Conservation (phyloP, 2,888 invertebrate genomes). For the Branchipolynoe longqiensis region DNA sequence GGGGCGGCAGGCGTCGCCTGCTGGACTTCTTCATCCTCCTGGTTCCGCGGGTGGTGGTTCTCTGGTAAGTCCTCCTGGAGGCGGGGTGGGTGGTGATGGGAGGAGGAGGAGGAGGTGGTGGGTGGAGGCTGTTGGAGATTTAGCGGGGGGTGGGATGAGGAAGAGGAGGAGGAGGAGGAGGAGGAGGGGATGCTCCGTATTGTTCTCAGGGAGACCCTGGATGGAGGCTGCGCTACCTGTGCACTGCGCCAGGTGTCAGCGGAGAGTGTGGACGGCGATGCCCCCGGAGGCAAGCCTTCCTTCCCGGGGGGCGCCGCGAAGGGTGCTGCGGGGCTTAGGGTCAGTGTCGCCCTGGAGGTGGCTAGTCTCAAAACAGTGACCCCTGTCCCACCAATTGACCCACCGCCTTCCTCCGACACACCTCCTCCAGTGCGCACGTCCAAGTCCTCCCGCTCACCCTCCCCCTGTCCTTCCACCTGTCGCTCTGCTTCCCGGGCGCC, state of each 20-base stretch:
- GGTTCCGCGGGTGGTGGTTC: not conserved
- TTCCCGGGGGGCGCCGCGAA: not conserved
- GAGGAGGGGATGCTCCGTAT: not conserved
- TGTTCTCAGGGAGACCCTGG: slow-evolving; percentile 12
- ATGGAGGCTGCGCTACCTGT: not conserved
- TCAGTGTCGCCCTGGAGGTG: slow-evolving; percentile 32
- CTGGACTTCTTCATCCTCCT: not conserved
- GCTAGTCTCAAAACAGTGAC: slow-evolving; percentile 8
- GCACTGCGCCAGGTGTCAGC: too few species aligned
- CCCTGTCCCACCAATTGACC: too few species aligned
- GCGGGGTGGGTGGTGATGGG: not conserved
- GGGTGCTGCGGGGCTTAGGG: slow-evolving; percentile 13
- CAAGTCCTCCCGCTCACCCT: not conserved
- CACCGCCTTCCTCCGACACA: not conserved
- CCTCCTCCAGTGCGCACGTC: not conserved
- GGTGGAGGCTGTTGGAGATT: not conserved
- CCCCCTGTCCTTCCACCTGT: not conserved
- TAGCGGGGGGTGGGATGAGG: not conserved
- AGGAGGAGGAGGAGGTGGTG: not conserved
- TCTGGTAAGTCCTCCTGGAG: not conserved
- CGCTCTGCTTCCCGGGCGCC: too few species aligned
- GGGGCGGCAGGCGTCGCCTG: too few species aligned
- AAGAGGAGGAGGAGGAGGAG: not conserved
- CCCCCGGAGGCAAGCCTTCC: not conserved
- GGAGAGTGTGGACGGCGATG: not conserved